Percentiles rank a stretch among this genome's conserved stretches.
phyloP scores from a whole-genome alignment of 2,797 vertebrate genomes.

The Borostomias antarcticus region DNA sequence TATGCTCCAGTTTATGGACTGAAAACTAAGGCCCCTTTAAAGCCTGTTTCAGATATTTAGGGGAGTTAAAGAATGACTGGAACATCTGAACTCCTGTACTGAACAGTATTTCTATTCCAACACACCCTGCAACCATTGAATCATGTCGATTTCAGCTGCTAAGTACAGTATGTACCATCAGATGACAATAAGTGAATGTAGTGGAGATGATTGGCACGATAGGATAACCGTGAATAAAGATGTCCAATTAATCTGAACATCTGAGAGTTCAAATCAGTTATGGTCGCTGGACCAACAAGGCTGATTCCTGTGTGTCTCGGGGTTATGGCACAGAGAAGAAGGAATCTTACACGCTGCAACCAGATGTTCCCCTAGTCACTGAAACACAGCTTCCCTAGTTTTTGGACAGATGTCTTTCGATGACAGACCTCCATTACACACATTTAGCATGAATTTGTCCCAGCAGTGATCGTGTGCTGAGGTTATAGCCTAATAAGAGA shows the following conservation, averaged over 20 bases:
- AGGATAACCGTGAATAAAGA: not conserved
- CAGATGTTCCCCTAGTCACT: too few species aligned
- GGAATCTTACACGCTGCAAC: too few species aligned
- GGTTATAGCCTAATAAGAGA: not conserved
- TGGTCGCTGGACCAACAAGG: not conserved
- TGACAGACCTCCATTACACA: not conserved
- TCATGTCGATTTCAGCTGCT: too few species aligned
- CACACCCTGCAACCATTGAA: too few species aligned
- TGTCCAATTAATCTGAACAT: not conserved
- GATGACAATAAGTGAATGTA: not conserved
- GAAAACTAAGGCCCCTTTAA: conserved; percentile 41
- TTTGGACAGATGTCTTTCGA: too few species aligned
- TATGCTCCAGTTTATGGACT: conserved; percentile 49
- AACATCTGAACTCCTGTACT: too few species aligned
- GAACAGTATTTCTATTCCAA: too few species aligned
- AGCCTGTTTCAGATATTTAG: conserved; percentile 14
- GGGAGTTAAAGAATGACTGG: not conserved
- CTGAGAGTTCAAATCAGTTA: not conserved
- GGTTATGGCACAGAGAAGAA: too few species aligned
- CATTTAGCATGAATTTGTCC: not conserved
- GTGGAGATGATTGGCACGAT: not conserved
- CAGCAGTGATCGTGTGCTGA: not conserved
- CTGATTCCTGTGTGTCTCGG: too few species aligned
- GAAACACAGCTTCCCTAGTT: too few species aligned
- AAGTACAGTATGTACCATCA: too few species aligned